These are phyloP conservation scores for Ochropleura plecta DNA, from an alignment of 2,888 invertebrate species.

Conservation along the genomic window DNA sequence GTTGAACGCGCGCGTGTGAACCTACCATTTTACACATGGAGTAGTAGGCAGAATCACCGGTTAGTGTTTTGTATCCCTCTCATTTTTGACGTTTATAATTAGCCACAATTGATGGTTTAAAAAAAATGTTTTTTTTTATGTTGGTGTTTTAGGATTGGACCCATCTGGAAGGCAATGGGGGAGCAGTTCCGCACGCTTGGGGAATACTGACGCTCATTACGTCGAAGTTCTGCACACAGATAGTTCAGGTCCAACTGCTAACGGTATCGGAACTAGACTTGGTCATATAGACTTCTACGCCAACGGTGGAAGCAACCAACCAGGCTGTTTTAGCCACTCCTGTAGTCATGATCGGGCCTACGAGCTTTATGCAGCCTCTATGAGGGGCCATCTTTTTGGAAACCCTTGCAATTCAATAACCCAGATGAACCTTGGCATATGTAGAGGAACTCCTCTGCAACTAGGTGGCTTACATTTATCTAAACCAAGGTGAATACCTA, in stretches of 20 bases:
- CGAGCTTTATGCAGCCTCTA: conserved; percentile 75
- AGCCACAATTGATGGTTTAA: background rate
- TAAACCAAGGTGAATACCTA: conserved; percentile 72
- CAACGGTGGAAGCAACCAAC: conserved; percentile 94
- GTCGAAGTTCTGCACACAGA: conserved; percentile 84
- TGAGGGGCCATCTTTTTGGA: conserved; percentile 69
- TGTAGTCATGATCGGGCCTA: conserved; percentile 80
- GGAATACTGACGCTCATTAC: conserved; percentile 73
- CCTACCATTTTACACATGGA: background rate
- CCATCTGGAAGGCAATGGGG: conserved; percentile 76
- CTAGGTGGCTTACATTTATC: conserved; percentile 72
- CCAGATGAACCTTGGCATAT: conserved; percentile 73
- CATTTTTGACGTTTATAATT: background rate
- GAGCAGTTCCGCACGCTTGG: conserved; percentile 67
- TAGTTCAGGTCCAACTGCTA: conserved; percentile 66
- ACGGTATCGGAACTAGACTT: conserved; percentile 93
- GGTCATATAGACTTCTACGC: conserved; percentile 97
- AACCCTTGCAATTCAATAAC: conserved; percentile 67
- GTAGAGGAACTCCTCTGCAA: conserved; percentile 69
- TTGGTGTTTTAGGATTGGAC: conserved; percentile 72
- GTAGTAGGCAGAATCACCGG: conserved; percentile 34
- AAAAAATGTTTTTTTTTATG: background rate
- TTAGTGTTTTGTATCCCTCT: conserved; percentile 1
- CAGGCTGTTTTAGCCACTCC: conserved; percentile 76
- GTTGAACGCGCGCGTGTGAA: no score